These are phyloP conservation scores for Thalassarche chlororhynchos DNA, from an alignment of 2,113 vertebrate species.

Conservation along the genomic window DNA sequence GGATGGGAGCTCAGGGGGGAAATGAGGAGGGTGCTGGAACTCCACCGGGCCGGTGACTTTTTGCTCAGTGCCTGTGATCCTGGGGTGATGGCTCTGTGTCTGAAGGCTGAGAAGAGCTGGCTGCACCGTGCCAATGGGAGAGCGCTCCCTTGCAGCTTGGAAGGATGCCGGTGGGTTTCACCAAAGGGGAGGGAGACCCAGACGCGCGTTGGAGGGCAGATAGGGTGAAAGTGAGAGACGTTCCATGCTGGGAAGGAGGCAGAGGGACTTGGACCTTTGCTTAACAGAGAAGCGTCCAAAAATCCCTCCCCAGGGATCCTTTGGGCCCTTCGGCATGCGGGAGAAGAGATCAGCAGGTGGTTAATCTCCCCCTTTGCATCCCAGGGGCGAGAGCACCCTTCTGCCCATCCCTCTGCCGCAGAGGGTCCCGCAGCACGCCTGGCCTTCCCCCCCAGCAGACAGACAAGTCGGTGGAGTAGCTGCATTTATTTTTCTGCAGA, in stretches of 20 bases:
- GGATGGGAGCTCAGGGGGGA: not conserved
- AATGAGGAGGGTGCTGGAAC: not conserved
- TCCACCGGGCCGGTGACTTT: not conserved
- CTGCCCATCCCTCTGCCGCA: not conserved
- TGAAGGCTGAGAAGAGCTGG: not conserved
- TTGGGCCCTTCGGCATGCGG: not conserved
- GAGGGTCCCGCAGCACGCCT: not conserved
- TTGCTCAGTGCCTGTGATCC: not conserved
- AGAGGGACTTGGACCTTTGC: not conserved
- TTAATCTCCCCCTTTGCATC: not conserved
- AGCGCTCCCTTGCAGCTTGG: not conserved
- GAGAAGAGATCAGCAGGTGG: not conserved
- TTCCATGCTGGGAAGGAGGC: not conserved
- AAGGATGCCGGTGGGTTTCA: not conserved
- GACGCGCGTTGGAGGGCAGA: accelerated
- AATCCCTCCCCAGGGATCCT: not conserved
- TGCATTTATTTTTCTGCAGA: not conserved
- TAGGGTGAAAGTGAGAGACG: not conserved
- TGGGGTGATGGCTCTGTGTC: not conserved
- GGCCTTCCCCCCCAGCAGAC: not conserved
- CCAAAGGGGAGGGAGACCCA: not conserved
- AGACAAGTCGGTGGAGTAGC: accelerated
- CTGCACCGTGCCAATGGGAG: accelerated
- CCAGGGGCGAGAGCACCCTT: not conserved
- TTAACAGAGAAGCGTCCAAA: not conserved